Evolutionary conservation across 1,140 invertebrate species (phyloP), one percentile per base, ranked within the genome.

Genomic region (Oreohelix idahoensis): DNA sequence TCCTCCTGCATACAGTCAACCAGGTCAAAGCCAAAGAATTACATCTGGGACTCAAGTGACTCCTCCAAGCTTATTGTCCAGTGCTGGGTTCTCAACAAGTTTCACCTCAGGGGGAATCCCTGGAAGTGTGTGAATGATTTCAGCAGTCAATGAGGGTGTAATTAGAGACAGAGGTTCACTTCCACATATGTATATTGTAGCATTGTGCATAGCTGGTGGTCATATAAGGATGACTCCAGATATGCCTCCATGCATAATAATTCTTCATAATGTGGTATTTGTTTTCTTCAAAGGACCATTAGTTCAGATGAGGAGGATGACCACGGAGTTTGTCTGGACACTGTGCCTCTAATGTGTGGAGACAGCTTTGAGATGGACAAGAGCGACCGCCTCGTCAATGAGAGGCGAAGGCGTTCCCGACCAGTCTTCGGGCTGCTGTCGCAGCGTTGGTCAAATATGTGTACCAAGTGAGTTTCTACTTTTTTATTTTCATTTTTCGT

Each of bases 331-430:
- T 87, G 87, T 70, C 86, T 94, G 89, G 94, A 95, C 90, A 93
- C 94, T 84, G 92, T 94, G 91, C 94, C 94, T 85, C 88, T 94
- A 83, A 93, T 94, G 86, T 88, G 93, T 29, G 93, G 92, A 83
- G 93, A 93, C 83, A 93, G 93, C 88, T 95, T 95, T 91, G 94
- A 95, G 91, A 94, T 94, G 93, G 95, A 95, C 85, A 94, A 95
- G 87, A 94, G 94, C 42, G 95, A 95, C 87, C 95, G 94, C 91
- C 93, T 95, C 84, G 91, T 95, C 78, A 93, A 93, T 76, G 93
- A 93, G 89, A 92, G 85, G 91, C 76, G 84, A 70, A 70, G 88
- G 79, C 73, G 84, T 78, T 83, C 84, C 20, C 77, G 82, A 23
- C 83, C 83, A 36, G 32, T 89, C 23, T 84, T 85, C 63, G 85